These are phyloP conservation scores for Microtus pennsylvanicus DNA, from an alignment of 2,113 vertebrate genomes.

Conservation along the genomic window DNA sequence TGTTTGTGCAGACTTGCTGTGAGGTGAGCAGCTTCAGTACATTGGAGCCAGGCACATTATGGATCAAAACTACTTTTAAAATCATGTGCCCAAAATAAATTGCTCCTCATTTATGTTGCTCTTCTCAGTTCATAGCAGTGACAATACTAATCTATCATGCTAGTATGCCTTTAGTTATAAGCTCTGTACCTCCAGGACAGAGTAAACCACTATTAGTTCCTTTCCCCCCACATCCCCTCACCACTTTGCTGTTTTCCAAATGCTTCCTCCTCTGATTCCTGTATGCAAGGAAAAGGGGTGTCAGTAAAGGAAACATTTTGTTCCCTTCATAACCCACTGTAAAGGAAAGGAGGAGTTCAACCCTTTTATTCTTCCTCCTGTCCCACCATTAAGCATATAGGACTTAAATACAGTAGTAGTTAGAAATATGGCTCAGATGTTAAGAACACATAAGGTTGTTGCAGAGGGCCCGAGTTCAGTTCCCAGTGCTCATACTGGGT, in stretches of 20 bases:
- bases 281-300: not conserved
- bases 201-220: not conserved
- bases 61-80: not conserved
- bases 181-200: not conserved
- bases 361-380: not conserved
- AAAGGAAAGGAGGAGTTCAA: not conserved
- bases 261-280: not conserved
- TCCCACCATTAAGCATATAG: accelerated
- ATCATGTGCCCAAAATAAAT: not conserved
- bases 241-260: not conserved
- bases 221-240: not conserved
- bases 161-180: not conserved
- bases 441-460: not conserved
- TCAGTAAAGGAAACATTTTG: not conserved
- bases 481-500: not conserved
- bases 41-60: not conserved
- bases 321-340: not conserved
- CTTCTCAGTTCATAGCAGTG: not conserved
- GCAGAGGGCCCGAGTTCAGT: not conserved
- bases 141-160: not conserved
- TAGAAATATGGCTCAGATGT: not conserved
- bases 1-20: not conserved
- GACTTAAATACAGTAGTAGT: not conserved
- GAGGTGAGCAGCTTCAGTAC: not conserved
- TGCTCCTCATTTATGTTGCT: not conserved